Evolutionary conservation across 2,888 invertebrate genomes (phyloP).

Genomic region (Melangyna quadrimaculata): DNA sequence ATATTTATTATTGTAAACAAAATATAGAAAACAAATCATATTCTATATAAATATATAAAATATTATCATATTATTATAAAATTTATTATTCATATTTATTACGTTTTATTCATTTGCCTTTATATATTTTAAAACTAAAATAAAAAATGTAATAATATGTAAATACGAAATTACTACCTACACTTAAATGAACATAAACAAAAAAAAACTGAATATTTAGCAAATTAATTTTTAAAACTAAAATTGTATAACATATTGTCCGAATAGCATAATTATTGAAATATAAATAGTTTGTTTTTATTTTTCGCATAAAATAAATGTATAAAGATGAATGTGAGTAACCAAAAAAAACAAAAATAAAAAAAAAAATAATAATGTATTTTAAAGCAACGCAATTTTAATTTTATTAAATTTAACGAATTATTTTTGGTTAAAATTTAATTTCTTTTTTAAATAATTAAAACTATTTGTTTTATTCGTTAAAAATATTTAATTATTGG

Average conservation of each 20-base stretch:
- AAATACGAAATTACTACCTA: conserved; percentile 52
- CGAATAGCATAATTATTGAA: conserved; percentile 18
- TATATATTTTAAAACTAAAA: conserved; percentile 26
- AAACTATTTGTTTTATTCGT: conserved; percentile 8
- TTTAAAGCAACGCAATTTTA: conserved; percentile 29
- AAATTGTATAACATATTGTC: conserved; percentile 36
- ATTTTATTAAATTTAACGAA: neutral
- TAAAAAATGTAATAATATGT: conserved; percentile 48
- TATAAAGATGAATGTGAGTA: conserved; percentile 19
- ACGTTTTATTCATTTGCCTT: conserved; percentile 59
- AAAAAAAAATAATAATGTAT: neutral
- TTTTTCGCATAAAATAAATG: conserved; percentile 8
- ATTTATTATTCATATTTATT: conserved; percentile 60
- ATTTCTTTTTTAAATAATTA: neutral
- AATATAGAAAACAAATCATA: conserved; percentile 16
- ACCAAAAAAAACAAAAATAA: neutral
- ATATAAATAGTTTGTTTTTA: conserved; percentile 32
- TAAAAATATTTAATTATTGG: conserved; percentile 42
- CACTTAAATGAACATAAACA: neutral
- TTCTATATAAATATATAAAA: conserved; percentile 46
- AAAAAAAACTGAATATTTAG: conserved; percentile 10
- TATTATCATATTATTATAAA: conserved; percentile 23
- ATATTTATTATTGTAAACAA: conserved; percentile 66
- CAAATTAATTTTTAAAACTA: conserved; percentile 31
- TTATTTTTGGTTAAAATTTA: neutral